Conservation (phyloP, 2,888 invertebrate species). For the Shargacucullia verbasci region DNA sequence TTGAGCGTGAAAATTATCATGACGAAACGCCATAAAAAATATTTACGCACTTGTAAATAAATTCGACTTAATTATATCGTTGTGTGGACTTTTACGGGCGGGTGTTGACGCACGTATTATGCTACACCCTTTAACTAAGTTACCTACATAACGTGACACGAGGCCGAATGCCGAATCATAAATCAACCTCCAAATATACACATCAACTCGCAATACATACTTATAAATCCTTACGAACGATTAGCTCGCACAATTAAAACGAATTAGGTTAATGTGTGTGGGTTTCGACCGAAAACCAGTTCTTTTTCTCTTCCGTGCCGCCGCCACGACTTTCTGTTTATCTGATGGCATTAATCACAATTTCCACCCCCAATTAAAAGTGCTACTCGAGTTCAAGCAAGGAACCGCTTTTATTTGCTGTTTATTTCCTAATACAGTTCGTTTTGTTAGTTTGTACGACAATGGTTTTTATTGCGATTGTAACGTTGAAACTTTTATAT, state of each 20-base stretch:
- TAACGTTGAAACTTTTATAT: slow-evolving; percentile 71
- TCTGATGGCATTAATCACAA: slow-evolving; percentile 88
- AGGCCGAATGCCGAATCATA: slow-evolving; percentile 72
- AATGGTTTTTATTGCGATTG: slow-evolving; percentile 76
- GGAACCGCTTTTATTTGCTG: slow-evolving; percentile 71
- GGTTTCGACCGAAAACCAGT: slow-evolving; percentile 76
- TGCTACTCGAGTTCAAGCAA: slow-evolving; percentile 66
- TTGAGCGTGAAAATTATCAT: slow-evolving; percentile 56
- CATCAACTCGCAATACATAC: slow-evolving; percentile 69
- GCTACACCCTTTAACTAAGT: slow-evolving; percentile 60
- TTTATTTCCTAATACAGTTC: slow-evolving; percentile 77
- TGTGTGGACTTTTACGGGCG: slow-evolving; percentile 60
- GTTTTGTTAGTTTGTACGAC: slow-evolving; percentile 75
- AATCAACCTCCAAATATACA: slow-evolving; percentile 74
- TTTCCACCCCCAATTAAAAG: slow-evolving; percentile 88
- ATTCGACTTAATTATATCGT: slow-evolving; percentile 59
- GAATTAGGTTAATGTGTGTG: slow-evolving; percentile 88
- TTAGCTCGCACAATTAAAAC: slow-evolving; percentile 86
- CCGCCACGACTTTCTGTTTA: slow-evolving; percentile 73
- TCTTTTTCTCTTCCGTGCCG: slow-evolving; percentile 77
- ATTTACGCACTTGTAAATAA: slow-evolving; percentile 61
- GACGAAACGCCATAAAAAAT: slow-evolving; percentile 51
- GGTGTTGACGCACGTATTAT: slow-evolving; percentile 74
- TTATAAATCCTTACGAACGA: slow-evolving; percentile 82
- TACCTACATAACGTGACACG: slow-evolving; percentile 70